phyloP scores from a whole-genome alignment of 2,113 vertebrate species.

The Ophthalmolycus amberensis region DNA sequence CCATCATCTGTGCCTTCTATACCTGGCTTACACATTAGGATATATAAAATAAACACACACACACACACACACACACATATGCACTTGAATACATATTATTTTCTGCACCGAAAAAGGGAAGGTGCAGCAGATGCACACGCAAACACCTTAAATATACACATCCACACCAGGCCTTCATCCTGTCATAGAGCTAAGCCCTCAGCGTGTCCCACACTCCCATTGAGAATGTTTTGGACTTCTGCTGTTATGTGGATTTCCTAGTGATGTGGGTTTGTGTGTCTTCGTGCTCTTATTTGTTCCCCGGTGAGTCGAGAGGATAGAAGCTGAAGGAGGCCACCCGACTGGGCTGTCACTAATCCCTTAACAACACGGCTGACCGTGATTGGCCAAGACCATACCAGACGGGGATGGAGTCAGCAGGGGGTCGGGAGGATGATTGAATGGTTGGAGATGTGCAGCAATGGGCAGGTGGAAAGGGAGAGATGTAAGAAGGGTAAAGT shows the following conservation, averaged over 20 bases:
- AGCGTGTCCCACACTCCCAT: conserved; percentile 70
- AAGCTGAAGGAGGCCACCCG: conserved; percentile 65
- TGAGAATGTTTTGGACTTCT: conserved; percentile 72
- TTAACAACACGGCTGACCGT: conserved; percentile 72
- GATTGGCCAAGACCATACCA: conserved; percentile 69
- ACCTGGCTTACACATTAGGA: conserved; percentile 36
- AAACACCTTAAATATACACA: conserved; percentile 36
- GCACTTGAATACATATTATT: conserved; percentile 40
- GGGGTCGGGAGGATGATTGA: conserved; percentile 68
- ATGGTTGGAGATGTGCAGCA: conserved; percentile 54
- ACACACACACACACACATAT: conserved; percentile 38
- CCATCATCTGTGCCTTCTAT: conserved; percentile 44
- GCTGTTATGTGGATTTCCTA: conserved; percentile 63
- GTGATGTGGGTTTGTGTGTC: conserved; percentile 59
- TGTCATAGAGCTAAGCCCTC: conserved; percentile 67
- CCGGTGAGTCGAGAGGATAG: conserved; percentile 64
- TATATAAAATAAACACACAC: conserved; percentile 50
- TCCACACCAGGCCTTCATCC: conserved; percentile 49
- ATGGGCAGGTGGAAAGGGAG: conserved; percentile 34
- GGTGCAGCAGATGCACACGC: conserved; percentile 20
- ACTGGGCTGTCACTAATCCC: conserved; percentile 80
- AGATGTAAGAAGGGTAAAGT: conserved; percentile 32
- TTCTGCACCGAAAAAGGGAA: conserved; percentile 35
- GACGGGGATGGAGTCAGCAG: conserved; percentile 63
- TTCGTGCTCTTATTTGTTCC: conserved; percentile 72